phyloP scores from a whole-genome alignment of 2,797 vertebrate genomes.

The Limnodromus scolopaceus region DNA sequence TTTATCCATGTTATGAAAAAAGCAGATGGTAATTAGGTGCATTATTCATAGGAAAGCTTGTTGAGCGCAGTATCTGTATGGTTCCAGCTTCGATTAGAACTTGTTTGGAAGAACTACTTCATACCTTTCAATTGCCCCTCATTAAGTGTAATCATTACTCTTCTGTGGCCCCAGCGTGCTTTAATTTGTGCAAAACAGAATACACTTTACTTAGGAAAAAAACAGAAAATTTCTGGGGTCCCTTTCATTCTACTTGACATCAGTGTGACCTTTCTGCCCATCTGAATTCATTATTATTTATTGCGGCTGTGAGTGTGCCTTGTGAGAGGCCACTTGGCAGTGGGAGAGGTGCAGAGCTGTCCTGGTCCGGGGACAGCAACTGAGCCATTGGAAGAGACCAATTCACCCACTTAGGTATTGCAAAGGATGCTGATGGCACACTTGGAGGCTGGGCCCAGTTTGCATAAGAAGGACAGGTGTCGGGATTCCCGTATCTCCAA shows the following conservation, averaged over 20 bases:
- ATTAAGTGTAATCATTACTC: constrained; percentile 63
- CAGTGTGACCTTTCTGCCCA: background rate
- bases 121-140: constrained; percentile 55
- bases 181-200: constrained; percentile 31
- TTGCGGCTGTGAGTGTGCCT: background rate
- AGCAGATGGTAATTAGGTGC: constrained; percentile 74
- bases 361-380: background rate
- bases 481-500: background rate
- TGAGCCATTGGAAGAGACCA: background rate
- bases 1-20: constrained; percentile 70
- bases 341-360: background rate
- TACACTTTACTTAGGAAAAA: background rate
- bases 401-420: background rate
- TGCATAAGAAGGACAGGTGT: background rate
- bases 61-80: constrained; percentile 21
- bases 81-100: constrained; percentile 53
- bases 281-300: background rate
- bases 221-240: background rate
- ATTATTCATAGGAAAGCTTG: constrained; percentile 72
- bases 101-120: constrained; percentile 51
- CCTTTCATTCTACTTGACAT: constrained; percentile 28
- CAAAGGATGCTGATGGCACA: background rate
- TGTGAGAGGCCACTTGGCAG: background rate
- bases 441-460: background rate
- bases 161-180: constrained; percentile 32